These are phyloP conservation scores for Brienomyrus longianalis DNA, from an alignment of 2,113 vertebrate genomes.

Conservation along the genomic window DNA sequence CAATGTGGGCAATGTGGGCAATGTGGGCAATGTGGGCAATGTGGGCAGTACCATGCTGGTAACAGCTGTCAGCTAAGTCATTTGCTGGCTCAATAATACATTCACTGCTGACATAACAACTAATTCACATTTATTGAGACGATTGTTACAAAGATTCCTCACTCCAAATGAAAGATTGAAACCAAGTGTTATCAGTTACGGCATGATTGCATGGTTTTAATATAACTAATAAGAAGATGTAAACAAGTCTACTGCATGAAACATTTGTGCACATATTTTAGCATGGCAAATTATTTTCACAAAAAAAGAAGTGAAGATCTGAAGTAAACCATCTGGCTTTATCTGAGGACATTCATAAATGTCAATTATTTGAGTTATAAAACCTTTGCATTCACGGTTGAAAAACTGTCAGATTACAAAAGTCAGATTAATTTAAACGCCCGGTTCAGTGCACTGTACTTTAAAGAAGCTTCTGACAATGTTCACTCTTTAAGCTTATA, in stretches of 20 bases:
- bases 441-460: background rate
- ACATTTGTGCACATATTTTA: background rate
- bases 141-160: background rate
- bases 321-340: background rate
- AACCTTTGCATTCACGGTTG: background rate
- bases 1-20: background rate
- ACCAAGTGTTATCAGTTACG: background rate
- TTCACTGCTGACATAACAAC: background rate
- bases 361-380: conserved; percentile 1
- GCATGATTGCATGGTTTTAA: background rate
- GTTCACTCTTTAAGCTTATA: background rate
- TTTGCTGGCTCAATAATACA: background rate
- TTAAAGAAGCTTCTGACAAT: background rate
- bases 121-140: background rate
- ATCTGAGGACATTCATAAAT: background rate
- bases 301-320: background rate
- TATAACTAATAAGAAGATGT: background rate
- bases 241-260: background rate
- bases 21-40: background rate
- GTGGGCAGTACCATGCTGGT: background rate
- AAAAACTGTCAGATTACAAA: background rate
- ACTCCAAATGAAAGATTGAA: background rate
- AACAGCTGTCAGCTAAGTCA: background rate
- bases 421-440: background rate
- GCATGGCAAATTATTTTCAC: background rate